Percentiles rank a stretch among this genome's conserved stretches.
Conservation (phyloP, 2,888 invertebrate genomes). For the Thymelicus sylvestris region DNA sequence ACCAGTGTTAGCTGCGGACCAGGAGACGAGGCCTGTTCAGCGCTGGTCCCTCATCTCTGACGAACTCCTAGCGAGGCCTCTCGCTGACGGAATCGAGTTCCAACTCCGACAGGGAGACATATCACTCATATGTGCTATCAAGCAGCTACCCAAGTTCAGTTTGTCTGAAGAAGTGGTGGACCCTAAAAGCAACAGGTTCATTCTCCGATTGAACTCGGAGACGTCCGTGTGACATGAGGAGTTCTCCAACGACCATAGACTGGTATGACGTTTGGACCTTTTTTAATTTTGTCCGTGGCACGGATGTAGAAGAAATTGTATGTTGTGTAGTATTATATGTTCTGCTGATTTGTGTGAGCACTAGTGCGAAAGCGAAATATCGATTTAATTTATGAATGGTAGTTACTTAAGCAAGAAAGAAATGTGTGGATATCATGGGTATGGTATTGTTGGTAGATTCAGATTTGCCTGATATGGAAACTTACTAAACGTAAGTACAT, state of each 20-base stretch:
- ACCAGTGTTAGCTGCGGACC: constrained; percentile 93
- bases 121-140: constrained; percentile 94
- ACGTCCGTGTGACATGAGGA: constrained; percentile 94
- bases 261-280: constrained; percentile 72
- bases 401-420: too few relatives aligned
- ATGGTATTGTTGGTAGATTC: too few relatives aligned
- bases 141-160: constrained; percentile 96
- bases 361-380: too few relatives aligned
- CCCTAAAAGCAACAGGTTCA: constrained; percentile 97
- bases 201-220: constrained; percentile 96
- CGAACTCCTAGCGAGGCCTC: constrained; percentile 93
- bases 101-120: constrained; percentile 97
- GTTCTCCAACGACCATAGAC: constrained; percentile 57
- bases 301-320: not conserved
- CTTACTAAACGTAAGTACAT: too few relatives aligned
- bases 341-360: too few relatives aligned
- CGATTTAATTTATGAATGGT: too few relatives aligned
- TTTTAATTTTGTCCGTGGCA: constrained; percentile 17
- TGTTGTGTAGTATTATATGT: too few relatives aligned
- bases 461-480: too few relatives aligned
- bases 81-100: constrained; percentile 93
- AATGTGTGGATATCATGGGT: too few relatives aligned
- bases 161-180: constrained; percentile 98
- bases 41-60: constrained; percentile 98
- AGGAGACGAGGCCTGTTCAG: constrained; percentile 92